A percentile compares a stretch with the other conserved stretches of the same genome.
Evolutionary conservation across 2,888 invertebrate genomes (phyloP).

Genomic region (Orchesella flavescens): DNA sequence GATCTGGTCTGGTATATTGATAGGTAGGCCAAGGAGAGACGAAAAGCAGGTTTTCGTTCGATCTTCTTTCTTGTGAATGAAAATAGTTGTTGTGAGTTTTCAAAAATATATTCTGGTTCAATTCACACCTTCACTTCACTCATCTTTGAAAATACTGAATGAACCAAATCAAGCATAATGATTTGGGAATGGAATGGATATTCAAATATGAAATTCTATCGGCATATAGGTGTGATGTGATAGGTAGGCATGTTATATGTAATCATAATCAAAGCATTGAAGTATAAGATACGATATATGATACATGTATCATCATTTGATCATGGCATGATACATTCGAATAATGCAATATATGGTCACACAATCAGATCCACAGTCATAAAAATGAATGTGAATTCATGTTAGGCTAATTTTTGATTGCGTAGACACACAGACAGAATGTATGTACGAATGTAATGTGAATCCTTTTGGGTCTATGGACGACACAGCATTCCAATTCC

Average conservation of each 20-base stretch:
- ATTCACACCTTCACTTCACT: conserved; percentile 54
- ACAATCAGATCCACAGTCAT: no score
- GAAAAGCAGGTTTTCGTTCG: conserved; percentile 32
- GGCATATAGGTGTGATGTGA: no score
- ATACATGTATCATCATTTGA: no score
- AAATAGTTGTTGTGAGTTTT: conserved; percentile 17
- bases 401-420: conserved; percentile 42
- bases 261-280: neutral
- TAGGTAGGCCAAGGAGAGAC: conserved; percentile 26
- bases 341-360: no score
- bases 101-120: conserved; percentile 42
- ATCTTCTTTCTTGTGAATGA: conserved; percentile 47
- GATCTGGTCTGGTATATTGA: conserved; percentile 27
- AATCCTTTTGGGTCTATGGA: neutral
- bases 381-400: neutral
- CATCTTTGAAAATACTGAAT: conserved; percentile 33
- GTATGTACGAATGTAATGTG: neutral
- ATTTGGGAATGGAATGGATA: neutral
- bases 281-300: neutral
- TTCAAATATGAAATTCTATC: neutral
- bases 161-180: conserved; percentile 39
- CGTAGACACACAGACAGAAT: neutral
- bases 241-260: no score
- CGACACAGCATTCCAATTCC: conserved; percentile 58
- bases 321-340: no score